Evolutionary conservation across 2,888 invertebrate genomes (phyloP).

Genomic region (Melanchra persicariae): DNA sequence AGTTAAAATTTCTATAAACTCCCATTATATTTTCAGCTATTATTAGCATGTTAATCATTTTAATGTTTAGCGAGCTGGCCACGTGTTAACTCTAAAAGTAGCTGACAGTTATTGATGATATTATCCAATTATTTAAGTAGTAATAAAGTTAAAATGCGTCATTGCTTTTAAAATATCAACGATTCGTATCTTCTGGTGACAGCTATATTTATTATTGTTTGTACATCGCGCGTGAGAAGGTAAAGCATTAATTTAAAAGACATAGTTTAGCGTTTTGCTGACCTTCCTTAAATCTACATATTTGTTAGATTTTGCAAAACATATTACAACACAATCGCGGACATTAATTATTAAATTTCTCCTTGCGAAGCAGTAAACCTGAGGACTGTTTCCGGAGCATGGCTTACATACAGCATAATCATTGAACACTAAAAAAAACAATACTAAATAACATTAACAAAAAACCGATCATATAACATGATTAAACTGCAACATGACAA

Average conservation of each 20-base stretch:
- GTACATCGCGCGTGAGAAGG: not conserved
- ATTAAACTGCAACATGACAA: too few relatives aligned
- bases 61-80: not conserved
- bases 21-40: conserved; percentile 25
- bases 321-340: too few relatives aligned
- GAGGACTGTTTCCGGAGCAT: not conserved
- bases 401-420: not conserved
- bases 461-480: too few relatives aligned
- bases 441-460: too few relatives aligned
- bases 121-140: conserved; percentile 17
- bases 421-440: not conserved
- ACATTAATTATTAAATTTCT: too few relatives aligned
- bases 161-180: conserved; percentile 6
- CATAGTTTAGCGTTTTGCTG: not conserved
- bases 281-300: too few relatives aligned
- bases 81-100: not conserved
- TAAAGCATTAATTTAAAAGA: not conserved
- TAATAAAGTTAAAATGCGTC: not conserved
- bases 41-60: conserved; percentile 30
- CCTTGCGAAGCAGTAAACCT: not conserved
- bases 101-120: conserved; percentile 24
- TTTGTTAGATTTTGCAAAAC: not conserved
- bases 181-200: conserved; percentile 15
- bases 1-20: conserved; percentile 22
- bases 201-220: conserved; percentile 6